Evolutionary conservation across 2,797 vertebrate species (phyloP).

Genomic region (Psittacula echo): DNA sequence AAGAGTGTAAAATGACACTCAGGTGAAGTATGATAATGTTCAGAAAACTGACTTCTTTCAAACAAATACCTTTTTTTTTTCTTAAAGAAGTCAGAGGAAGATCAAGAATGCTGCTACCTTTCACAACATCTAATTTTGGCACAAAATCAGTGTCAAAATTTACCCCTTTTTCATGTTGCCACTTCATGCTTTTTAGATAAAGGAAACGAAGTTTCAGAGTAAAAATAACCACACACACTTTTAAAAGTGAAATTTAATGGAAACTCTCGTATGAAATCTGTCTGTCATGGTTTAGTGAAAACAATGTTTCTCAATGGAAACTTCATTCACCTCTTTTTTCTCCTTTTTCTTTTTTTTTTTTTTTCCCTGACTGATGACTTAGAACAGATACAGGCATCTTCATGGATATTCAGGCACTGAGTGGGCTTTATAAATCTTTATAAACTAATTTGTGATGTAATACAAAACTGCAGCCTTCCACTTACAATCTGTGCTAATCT

Average conservation of each 20-base stretch:
- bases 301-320: neutral
- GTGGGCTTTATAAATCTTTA: neutral
- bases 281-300: neutral
- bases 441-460: neutral
- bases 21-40: neutral
- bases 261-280: neutral
- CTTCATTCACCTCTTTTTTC: neutral
- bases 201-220: neutral
- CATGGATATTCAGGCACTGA: neutral
- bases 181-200: neutral
- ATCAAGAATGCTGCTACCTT: neutral
- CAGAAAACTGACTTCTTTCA: neutral
- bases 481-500: neutral
- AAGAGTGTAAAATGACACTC: neutral
- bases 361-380: fast-evolving
- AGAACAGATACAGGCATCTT: neutral
- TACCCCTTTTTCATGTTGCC: neutral
- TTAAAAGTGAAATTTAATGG: neutral
- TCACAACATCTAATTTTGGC: neutral
- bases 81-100: neutral
- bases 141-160: neutral
- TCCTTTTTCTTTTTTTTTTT: fast-evolving
- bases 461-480: neutral
- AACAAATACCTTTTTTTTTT: neutral
- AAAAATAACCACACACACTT: neutral